A percentile compares a stretch with the other conserved stretches of the same genome.
Conservation (phyloP, 2,888 invertebrate species). For the Drepana falcataria region DNA sequence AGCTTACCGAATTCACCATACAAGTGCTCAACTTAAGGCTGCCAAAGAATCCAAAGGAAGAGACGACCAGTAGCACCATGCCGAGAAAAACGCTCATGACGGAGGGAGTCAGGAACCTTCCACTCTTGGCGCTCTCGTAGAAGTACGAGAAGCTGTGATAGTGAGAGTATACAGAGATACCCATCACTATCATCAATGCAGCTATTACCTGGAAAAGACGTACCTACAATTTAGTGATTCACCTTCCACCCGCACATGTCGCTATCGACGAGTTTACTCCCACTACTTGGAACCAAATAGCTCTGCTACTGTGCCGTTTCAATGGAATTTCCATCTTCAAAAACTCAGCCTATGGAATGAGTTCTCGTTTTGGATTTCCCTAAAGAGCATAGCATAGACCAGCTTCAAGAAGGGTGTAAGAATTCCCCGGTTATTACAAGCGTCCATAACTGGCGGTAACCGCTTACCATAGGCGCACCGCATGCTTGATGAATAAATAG, state of each 20-base stretch:
- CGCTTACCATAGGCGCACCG: too few relatives aligned
- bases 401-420: too few relatives aligned
- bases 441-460: too few relatives aligned
- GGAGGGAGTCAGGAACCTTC: constrained; percentile 84
- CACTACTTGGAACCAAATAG: too few relatives aligned
- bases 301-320: too few relatives aligned
- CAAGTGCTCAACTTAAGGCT: constrained; percentile 88
- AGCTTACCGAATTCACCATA: constrained; percentile 79
- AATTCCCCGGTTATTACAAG: too few relatives aligned
- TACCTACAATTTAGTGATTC: background rate
- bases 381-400: too few relatives aligned
- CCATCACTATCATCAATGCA: constrained; percentile 60
- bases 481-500: too few relatives aligned
- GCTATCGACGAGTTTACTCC: too few relatives aligned
- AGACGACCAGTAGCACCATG: constrained; percentile 84
- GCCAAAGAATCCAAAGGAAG: constrained; percentile 91
- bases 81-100: constrained; percentile 87
- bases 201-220: constrained; percentile 52
- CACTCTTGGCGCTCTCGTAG: constrained; percentile 46
- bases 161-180: constrained; percentile 62
- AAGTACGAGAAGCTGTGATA: constrained; percentile 61
- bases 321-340: too few relatives aligned
- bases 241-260: background rate
- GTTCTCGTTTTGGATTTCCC: too few relatives aligned
- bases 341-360: too few relatives aligned